Percentiles rank a stretch among this genome's conserved stretches.
Conservation (phyloP, 2,888 invertebrate species). For the Zelleria hepariella region DNA sequence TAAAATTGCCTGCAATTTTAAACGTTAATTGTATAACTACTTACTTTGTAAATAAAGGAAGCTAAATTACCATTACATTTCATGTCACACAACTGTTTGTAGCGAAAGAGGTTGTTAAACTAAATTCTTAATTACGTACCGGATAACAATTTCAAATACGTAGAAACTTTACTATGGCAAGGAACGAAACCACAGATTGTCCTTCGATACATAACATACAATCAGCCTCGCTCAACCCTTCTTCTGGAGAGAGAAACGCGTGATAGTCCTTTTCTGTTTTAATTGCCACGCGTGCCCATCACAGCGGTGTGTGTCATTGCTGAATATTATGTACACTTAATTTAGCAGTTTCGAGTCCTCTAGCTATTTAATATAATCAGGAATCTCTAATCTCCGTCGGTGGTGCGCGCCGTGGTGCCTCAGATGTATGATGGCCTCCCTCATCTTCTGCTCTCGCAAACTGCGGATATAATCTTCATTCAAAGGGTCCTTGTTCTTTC, state of each 20-base stretch:
- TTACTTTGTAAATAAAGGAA: background rate
- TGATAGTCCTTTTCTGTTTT: too few species aligned
- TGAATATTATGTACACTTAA: background rate
- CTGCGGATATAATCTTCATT: conserved; percentile 54
- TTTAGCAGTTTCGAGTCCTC: conserved; percentile 5
- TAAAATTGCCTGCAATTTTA: background rate
- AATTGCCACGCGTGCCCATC: too few species aligned
- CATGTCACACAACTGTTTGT: background rate
- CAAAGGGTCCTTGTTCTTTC: conserved; percentile 37
- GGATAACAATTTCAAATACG: background rate
- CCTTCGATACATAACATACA: too few species aligned
- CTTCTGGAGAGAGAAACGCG: too few species aligned
- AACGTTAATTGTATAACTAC: background rate
- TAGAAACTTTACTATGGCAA: background rate
- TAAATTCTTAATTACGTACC: background rate
- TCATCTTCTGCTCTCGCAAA: conserved; percentile 56
- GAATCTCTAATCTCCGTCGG: conserved; percentile 49
- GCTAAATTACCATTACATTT: background rate
- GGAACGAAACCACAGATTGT: background rate
- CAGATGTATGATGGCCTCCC: conserved; percentile 56
- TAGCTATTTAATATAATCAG: conserved; percentile 54
- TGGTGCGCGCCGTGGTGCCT: conserved; percentile 60
- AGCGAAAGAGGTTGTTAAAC: background rate
- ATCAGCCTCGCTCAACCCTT: too few species aligned
- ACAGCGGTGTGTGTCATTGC: too few species aligned